Evolutionary conservation across 64 coral and sea anemone genomes (phyloP), one percentile per base, ranked within the genome.

Genomic region (Pachyseris speciosa): DNA sequence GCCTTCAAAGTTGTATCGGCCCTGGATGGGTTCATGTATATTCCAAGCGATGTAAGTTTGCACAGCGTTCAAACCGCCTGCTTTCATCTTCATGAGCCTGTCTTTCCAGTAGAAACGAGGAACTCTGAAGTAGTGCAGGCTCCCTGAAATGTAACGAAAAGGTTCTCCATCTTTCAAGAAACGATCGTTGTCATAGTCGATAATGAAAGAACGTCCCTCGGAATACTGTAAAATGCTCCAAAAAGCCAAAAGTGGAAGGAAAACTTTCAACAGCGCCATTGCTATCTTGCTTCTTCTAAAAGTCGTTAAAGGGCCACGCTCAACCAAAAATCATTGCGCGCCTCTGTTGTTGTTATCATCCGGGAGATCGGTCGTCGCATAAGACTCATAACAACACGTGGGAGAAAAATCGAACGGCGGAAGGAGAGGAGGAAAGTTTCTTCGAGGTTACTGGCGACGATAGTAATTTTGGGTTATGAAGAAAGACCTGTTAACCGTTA

Each of bases 91-190:
- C 79, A 90, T 69, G 36, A 97, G 87, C 32, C 95, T 93, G 70
- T 97, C 86, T 43, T 58, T 81, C 95, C 95, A 97, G 63, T 90
- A 97, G 69, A 86, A 80, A 63, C 86, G 67, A 17, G 91, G 91
- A 29, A 93, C 80, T 25, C 95, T 72, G 85, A 84, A 90, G 39
- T 97, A 97, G 42, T 85, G 80, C 26, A 97, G 16, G 67, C 90
- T 79, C 25, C 95, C 95, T 6, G 95, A 88, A 33, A 97, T 87
- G 76, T 93, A 97, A 55, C 91, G 74, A 89, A 97, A 93, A 3
- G 95, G 95, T 55, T 97, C 34, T 26, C 95, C 91, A 86, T 97
- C 91, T 49, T 97, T 97, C 25, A 90, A 20, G 85, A 97, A 97
- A 44, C 78, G 64, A 77, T 97, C 67, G 72, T 84, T 86, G 38